Evolutionary conservation across 2,888 invertebrate species (phyloP).

Genomic region (Eupithecia inturbata): DNA sequence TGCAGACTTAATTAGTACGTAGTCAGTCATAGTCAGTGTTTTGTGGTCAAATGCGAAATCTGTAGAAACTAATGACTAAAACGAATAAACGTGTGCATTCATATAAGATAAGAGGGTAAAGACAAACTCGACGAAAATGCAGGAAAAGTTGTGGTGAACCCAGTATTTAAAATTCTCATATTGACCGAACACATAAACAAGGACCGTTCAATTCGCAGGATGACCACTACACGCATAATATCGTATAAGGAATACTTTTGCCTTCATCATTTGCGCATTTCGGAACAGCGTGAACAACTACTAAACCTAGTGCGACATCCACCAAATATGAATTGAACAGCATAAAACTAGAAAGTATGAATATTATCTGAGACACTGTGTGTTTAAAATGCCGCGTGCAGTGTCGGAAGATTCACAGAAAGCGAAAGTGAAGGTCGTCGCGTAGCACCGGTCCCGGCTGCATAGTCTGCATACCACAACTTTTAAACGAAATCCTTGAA

Average conservation of each 20-base stretch:
- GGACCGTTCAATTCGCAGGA: neutral
- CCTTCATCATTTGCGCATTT: neutral
- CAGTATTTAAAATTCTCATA: neutral
- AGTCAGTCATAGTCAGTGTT: neutral
- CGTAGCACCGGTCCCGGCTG: constrained; percentile 43
- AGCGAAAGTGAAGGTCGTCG: constrained; percentile 72
- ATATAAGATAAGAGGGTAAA: neutral
- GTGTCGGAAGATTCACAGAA: constrained; percentile 59
- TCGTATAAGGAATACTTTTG: neutral
- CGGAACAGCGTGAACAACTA: neutral
- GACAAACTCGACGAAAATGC: neutral
- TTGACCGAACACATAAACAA: neutral
- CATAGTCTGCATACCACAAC: constrained; percentile 39
- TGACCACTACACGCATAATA: neutral
- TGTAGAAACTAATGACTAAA: neutral
- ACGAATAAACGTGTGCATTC: neutral
- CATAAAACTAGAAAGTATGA: constrained; percentile 1
- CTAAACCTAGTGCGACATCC: neutral
- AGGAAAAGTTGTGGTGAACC: neutral
- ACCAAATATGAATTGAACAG: neutral
- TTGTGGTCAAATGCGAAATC: neutral
- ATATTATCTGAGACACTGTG: neutral
- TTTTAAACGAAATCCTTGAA: constrained; percentile 46
- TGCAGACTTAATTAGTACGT: neutral
- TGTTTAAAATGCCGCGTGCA: neutral